Evolutionary conservation across 2,113 vertebrate species (phyloP), one percentile per base, ranked within the genome.

Genomic region (Muscicapa adusta): DNA sequence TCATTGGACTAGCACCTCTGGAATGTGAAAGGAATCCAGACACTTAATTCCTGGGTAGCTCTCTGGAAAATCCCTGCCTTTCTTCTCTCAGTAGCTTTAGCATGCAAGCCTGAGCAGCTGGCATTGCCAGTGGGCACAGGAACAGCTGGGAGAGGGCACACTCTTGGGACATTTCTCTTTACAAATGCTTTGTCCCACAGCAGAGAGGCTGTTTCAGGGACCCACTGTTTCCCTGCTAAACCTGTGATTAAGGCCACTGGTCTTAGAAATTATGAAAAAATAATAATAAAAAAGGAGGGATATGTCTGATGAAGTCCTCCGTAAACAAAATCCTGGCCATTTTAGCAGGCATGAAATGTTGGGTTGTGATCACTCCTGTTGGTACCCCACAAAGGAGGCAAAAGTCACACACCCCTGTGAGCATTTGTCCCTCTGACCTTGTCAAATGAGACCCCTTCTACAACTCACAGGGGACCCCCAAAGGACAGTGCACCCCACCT

Each of bases 11-110:
- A 93, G 78, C 1, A 24, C 82, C 82, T 91, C 61, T 86, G 94
- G 96, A 94, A 96, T 94, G 82, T 22, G 4, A 93, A 91, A 90
- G 85, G 93, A 94, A 96, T 97, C 72, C 72, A 96, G 88, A 91
- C 90, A 93, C 78, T 74, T 95, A 94, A 97, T 94, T 97, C 95
- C 88, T 36, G 68, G 60, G 63, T 83, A 95, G 60, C 60, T 77
- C 60, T 85, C 80, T 4, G 90, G 90, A 96, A 97, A 95, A 97
- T 92, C 93, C 95, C 90, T 91, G 74, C 67, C 51, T 85, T 14
- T 3, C 18, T 94, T 51, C 15, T 88, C 71, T 88, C 58, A 40
- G 68, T 56, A 57, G 42, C 31, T 93, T 83, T 75, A 83, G 85
- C 75, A n/a, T 9, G 5, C 77, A 85, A 81, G 43, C 33, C 72